Evolutionary conservation across 2,113 vertebrate species (phyloP), one percentile per base, ranked within the genome.

Genomic region (Chloropsis hardwickii): DNA sequence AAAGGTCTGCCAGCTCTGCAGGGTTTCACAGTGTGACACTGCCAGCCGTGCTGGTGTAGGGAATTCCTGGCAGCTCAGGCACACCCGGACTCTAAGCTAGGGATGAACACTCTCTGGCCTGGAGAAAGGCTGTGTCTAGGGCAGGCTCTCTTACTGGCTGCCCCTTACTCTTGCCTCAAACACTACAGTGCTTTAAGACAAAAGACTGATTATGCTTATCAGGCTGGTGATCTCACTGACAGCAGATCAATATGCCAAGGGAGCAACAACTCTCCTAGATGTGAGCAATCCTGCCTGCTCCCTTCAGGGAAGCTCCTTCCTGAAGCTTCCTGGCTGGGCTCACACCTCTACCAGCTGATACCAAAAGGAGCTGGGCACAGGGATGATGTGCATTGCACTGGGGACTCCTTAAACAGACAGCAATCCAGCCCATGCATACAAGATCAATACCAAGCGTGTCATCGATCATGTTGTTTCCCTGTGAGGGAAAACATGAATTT

Each of bases 401-500:
- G 74, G 66, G 79, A 73, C 56, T 81, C 39, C 78, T 94, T 48
- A 35, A 72, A 47, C 70, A 82, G 71, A 51, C 50, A 64, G 51
- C 67, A 58, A 51, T 48, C 70, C 47, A 23, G 72, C 60, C 64
- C 29, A 9, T 5, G 40, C 44, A 18, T 4, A 29, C 20, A 21
- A 56, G 76, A 93, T 86, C 91, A 73, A 80, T 83, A 90, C 5
- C 25, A 53, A 78, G 79, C 5, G 0, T 64, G 71, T 15, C 42
- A 92, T 4, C 8, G 2, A 94, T 84, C 64, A 24, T 4, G 53
- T 51, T 72, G 58, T 54, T 90, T 95, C 81, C 64, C 91, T 80
- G 47, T 21, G 29, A 94, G 81, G 89, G 56, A 86, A 87, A 91
- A 51, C 24, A 51, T 67, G 50, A 76, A 82, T 94, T 90, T 94